phyloP scores from a whole-genome alignment of 2,797 vertebrate genomes.

The Aphelocoma californica region DNA sequence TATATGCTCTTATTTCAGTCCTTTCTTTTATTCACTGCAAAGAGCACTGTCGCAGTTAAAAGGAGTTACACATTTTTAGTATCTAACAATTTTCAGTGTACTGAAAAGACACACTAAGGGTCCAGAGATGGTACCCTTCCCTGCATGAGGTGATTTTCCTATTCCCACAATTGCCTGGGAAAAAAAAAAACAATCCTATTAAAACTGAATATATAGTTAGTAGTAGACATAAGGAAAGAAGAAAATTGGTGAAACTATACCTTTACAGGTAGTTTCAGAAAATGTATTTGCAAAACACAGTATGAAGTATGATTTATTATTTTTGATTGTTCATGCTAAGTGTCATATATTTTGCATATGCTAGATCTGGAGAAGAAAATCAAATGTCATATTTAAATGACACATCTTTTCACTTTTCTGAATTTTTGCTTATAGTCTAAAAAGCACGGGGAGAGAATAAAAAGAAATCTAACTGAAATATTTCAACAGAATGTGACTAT shows the following conservation, averaged over 20 bases:
- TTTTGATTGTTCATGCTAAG: neutral
- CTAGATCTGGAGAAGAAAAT: neutral
- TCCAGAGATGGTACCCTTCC: neutral
- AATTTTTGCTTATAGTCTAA: neutral
- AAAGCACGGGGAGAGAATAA: neutral
- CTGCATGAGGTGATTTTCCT: neutral
- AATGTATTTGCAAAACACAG: neutral
- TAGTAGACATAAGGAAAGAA: neutral
- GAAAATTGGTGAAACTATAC: neutral
- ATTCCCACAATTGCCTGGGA: neutral
- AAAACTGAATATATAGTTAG: neutral
- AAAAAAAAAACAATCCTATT: neutral
- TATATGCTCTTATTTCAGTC: neutral
- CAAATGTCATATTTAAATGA: neutral
- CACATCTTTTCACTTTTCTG: neutral
- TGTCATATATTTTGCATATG: fast-evolving
- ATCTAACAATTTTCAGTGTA: neutral
- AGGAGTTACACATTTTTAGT: neutral
- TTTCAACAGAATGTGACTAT: neutral
- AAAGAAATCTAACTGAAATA: neutral
- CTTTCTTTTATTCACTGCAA: neutral
- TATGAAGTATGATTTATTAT: neutral
- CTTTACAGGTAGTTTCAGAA: neutral
- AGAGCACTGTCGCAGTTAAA: neutral
- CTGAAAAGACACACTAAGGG: neutral